Conservation (phyloP, 2,797 vertebrate genomes). For the Kryptolebias ocellatus region DNA sequence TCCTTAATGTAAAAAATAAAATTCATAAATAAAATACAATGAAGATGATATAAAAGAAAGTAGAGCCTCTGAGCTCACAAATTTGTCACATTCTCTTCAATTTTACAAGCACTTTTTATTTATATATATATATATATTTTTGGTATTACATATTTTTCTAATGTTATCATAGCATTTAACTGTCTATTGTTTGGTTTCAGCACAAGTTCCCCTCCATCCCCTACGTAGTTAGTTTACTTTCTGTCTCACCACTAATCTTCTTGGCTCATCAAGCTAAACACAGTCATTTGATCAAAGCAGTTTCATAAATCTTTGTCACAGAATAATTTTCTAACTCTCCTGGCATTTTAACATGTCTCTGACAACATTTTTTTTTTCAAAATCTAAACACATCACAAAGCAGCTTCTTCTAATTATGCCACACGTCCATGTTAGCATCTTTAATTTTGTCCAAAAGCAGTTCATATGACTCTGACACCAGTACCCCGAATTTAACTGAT, state of each 20-base stretch:
- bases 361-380: conserved; percentile 57
- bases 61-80: background rate
- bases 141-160: background rate
- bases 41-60: too few species aligned
- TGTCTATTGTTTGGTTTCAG: background rate
- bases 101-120: background rate
- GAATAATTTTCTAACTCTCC: conserved; percentile 36
- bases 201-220: background rate
- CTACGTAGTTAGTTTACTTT: conserved; percentile 11
- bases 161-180: background rate
- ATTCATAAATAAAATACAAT: too few species aligned
- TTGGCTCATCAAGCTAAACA: conserved; percentile 16
- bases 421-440: conserved; percentile 70
- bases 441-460: conserved; percentile 68
- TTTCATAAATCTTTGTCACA: conserved; percentile 25
- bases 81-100: background rate
- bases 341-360: conserved; percentile 26
- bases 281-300: conserved; percentile 11
- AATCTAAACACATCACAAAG: conserved; percentile 69
- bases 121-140: background rate
- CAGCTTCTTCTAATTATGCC: conserved; percentile 77
- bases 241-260: conserved; percentile 1
- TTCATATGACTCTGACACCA: conserved; percentile 76
- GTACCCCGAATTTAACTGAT: conserved; percentile 54
- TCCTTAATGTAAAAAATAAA: too few species aligned